These are phyloP conservation scores for Pollachius pollachius DNA, from an alignment of 2,113 vertebrate genomes.

Conservation along the genomic window DNA sequence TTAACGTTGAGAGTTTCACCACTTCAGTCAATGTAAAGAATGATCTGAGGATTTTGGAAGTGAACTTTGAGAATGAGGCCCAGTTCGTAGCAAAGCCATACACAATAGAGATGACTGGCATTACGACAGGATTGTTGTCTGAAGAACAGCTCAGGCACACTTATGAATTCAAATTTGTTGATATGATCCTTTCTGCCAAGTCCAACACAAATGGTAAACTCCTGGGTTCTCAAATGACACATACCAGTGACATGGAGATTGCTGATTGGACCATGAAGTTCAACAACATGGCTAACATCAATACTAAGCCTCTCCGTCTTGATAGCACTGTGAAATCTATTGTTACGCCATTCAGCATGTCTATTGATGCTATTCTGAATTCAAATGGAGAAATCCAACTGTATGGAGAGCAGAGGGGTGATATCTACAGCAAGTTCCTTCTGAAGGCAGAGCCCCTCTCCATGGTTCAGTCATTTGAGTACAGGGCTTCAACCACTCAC, in stretches of 20 bases:
- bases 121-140: conserved; percentile 71
- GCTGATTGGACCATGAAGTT: conserved; percentile 77
- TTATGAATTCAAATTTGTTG: conserved; percentile 76
- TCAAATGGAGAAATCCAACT: conserved; percentile 74
- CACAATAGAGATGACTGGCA: conserved; percentile 78
- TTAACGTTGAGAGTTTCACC: conserved; percentile 73
- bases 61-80: conserved; percentile 76
- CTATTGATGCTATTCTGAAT: conserved; percentile 75
- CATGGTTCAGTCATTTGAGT: conserved; percentile 81
- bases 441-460: conserved; percentile 83
- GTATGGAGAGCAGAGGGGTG: conserved; percentile 80
- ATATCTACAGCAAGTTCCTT: conserved; percentile 85
- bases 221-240: conserved; percentile 72
- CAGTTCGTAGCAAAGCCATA: conserved; percentile 77
- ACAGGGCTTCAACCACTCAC: conserved; percentile 80
- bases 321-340: conserved; percentile 74
- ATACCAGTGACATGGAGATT: conserved; percentile 75
- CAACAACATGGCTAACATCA: conserved; percentile 73
- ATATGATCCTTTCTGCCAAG: conserved; percentile 75
- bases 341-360: conserved; percentile 77
- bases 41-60: conserved; percentile 75
- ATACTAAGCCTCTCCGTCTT: conserved; percentile 78
- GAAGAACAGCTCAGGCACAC: conserved; percentile 81
- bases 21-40: conserved; percentile 73
- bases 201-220: conserved; percentile 80